Evolutionary conservation across 1,140 invertebrate genomes (phyloP), one percentile per base, ranked within the genome.

Genomic region (Mamestra configurata): DNA sequence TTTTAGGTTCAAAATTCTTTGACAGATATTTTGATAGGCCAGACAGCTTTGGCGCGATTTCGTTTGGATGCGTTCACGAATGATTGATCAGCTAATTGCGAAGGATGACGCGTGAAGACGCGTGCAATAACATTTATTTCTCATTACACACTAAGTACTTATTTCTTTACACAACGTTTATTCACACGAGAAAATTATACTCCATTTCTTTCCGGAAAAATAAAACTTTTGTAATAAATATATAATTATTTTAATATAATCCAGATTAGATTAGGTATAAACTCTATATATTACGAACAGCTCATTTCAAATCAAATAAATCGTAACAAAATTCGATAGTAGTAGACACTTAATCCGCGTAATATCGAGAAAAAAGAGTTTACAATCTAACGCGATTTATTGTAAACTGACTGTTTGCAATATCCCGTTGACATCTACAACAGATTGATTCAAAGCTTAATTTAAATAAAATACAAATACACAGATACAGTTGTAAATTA

Each of bases 81-180:
- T 88, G 88, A 90, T 88, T 80, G 88, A 89, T 90, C 83, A 82
- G 79, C 73, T 89, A 88, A 89, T 89, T 88, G 82, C 61, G 55
- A 40, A 84, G 82, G 82, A 82, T 79, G 81, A 82, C 80, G 43
- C 46, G 61, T 53, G 46, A 68, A 43, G 51, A 46, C 37, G 18
- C 71, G 49, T 55, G 71, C 22, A 24, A 24, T 68, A 24, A n/a
- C 8, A 43, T 46, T 24, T 70, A 27, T n/a, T 49, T 70, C 40
- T 15, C 66, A 70, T 70, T 70, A 46, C 22, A 22, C 22, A 46
- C 20, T 57, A n/a, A n/a, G n/a, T n/a, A 68, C 11, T 70, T 20
- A 31, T 22, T 66, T 66, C 18, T 27, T 49, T n/a, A 46, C 0
- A 49, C 2, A 22, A 49, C 4, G 4, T 59, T 37, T 20, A 27